Base-by-base conservation (phyloP, 2,113 vertebrate species). In the Ophthalmolycus amberensis region DNA sequence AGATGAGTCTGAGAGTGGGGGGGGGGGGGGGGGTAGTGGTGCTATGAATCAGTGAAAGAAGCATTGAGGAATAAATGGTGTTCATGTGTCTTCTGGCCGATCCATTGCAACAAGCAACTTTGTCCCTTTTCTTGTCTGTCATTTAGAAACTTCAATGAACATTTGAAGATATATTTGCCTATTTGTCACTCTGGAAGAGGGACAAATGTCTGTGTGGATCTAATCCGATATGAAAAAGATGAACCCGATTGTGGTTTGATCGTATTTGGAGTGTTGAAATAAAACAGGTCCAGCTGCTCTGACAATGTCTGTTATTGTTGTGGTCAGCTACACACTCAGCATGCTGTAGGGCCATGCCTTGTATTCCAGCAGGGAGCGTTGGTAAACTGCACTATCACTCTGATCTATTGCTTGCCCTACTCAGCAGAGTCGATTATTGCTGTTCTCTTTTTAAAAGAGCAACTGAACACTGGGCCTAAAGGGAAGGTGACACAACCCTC, bases 71-170 rank as follows among this genome's bases (percentile, higher is more conserved):
- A 22, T 46, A 65, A 62, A 66, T 66, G 48, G 10, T 20, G 50
- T 20, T 27, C 44, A n/a, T 63, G 62, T 66, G 56, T 68, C 80
- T 63, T 74, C 4, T 3, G 1, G n/a, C n/a, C 34, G 14, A 37
- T 22, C 29, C 27, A 75, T 89, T 44, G 42, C 71, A 71, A 40
- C 75, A 89, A 84, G 75, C 5, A 15, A 25, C 15, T 80, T 6
- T 80, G 38, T 75, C 48, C 25, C 44, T 71, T 67, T 9, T n/a
- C 6, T 56, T 11, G 8, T 62, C 22, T 70, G 52, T 60, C 25
- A 8, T 44, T 34, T 20, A 0, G 11, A 37, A 63, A 63, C 8
- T 9, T 34, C 2, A 37, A 63, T 46, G 27, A 70, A 32, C 18
- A 37, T 37, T 29, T 15, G 12, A 50, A 56, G 18, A 37, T 62